Percentiles rank a stretch among this genome's conserved stretches.
phyloP scores from a whole-genome alignment of 2,113 vertebrate genomes.

The Cololabis saira region DNA sequence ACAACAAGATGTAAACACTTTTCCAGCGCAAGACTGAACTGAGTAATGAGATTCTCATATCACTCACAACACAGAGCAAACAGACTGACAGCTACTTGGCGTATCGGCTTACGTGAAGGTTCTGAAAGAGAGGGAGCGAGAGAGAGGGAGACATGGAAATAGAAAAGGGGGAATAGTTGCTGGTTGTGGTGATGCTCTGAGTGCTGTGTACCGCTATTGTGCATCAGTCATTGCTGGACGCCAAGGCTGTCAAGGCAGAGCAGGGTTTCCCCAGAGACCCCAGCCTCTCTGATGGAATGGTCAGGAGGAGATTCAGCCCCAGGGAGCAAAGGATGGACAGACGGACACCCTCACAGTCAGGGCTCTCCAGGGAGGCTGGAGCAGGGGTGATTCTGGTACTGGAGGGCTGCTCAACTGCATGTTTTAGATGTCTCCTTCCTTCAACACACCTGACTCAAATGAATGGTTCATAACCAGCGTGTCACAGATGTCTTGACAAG shows the following conservation, averaged over 20 bases:
- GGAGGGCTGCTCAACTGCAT: too few species aligned
- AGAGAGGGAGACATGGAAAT: conserved; percentile 5
- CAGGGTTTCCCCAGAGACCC: conserved; percentile 86
- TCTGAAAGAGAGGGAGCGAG: conserved; percentile 20
- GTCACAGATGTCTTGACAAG: too few species aligned
- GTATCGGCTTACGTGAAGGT: not conserved
- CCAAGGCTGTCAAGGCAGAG: conserved; percentile 78
- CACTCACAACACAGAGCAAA: conserved; percentile 55
- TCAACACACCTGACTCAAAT: too few species aligned
- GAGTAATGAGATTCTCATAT: conserved; percentile 58
- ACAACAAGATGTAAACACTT: conserved; percentile 18
- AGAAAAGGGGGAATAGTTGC: conserved; percentile 49
- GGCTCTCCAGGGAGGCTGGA: not conserved
- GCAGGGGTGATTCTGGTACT: too few species aligned
- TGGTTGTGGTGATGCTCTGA: conserved; percentile 62
- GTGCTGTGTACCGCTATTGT: conserved; percentile 82
- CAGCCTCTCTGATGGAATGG: conserved; percentile 86
- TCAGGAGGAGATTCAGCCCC: conserved; percentile 53
- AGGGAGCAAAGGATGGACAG: conserved; percentile 42
- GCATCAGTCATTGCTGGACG: conserved; percentile 79
- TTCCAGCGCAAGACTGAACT: conserved; percentile 31
- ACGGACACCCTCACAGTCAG: conserved; percentile 17
- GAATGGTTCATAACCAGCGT: too few species aligned
- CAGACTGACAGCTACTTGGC: conserved; percentile 59
- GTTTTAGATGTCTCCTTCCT: too few species aligned